A percentile compares a stretch with the other conserved stretches of the same genome.
These are phyloP conservation scores for Phenacoccus solenopsis DNA, from an alignment of 1,140 invertebrate species.

Conservation along the genomic window DNA sequence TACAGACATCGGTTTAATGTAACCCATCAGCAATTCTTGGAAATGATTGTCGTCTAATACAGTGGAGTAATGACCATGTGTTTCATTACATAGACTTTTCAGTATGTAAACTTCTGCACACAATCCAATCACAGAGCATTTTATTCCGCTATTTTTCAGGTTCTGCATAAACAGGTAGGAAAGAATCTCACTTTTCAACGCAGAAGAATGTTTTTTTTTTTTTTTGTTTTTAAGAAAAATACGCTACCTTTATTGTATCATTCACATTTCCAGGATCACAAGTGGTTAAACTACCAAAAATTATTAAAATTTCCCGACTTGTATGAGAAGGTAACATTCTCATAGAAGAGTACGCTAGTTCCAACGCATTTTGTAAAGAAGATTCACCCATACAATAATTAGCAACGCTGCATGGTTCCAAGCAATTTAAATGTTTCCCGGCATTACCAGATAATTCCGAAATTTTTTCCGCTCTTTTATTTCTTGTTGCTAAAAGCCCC, in stretches of 20 bases:
- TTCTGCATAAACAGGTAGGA: conserved; percentile 37
- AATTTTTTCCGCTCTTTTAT: conserved; percentile 81
- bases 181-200: too few relatives aligned
- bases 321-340: conserved; percentile 83
- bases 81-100: conserved; percentile 66
- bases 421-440: conserved; percentile 47
- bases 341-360: conserved; percentile 73
- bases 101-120: conserved; percentile 91
- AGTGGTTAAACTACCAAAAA: conserved; percentile 87
- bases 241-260: conserved; percentile 70
- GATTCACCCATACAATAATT: conserved; percentile 59
- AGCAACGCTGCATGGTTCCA: conserved; percentile 24
- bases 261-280: conserved; percentile 92
- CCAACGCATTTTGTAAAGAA: conserved; percentile 87
- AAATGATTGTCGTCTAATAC: conserved; percentile 86
- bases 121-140: conserved; percentile 79
- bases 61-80: conserved; percentile 72
- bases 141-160: conserved; percentile 48
- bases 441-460: conserved; percentile 75
- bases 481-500: conserved; percentile 79
- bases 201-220: conserved; percentile 14
- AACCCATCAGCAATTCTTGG: conserved; percentile 37
- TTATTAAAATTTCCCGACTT: conserved; percentile 79
- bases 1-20: conserved; percentile 51
- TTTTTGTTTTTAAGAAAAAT: conserved; percentile 12